Base-by-base conservation (phyloP, 2,888 invertebrate species). In the Sarcophaga subvicina region DNA sequence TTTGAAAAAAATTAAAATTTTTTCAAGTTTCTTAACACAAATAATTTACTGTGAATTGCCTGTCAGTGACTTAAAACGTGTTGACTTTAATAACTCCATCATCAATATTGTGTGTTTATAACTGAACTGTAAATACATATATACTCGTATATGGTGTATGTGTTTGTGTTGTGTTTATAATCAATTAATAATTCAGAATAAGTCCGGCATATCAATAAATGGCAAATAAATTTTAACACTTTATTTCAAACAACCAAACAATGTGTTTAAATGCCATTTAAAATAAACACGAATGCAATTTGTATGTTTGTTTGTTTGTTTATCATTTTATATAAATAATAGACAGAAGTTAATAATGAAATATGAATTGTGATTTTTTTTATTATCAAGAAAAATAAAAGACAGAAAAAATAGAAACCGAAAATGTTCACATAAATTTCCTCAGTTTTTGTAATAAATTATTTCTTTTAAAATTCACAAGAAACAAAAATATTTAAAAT, bases 171-270 rank as follows among this genome's bases (percentile, higher is more conserved):
- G 37, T 37, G 49, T 67, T 25, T 64, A 59, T 45, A 47, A 80
- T 62, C 73, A 67, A 69, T 75, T 62, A 67, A 49, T 75, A 62
- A 75, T 75, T 49, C 47, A 49, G 49, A 17, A 60, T 80, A 75
- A 81, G 69, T 81, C 49, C 49, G 54, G 67, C 54, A 62, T 75
- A 75, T 75, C 69, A 63, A n/a, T 69, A 81, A 69, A 37, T 81
- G 73, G 63, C 62, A 81, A 37, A 49, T 17, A 75, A 69, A 75
- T 75, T 69, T 81, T 81, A 60, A 54, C 81, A 81, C 75, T 62
- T 81, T 20, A 27, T 69, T 63, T 63, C 54, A 75, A 37, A 27
- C 27, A 27, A 27, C 3, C 25, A 25, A 25, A 22, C 22, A 37
- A 6, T 37, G 37, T 37, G 37, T 45, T 67, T n/a, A 49, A 22